Evolutionary conservation across 1,140 invertebrate species (phyloP).

Genomic region (Zaprionus ghesquierei): DNA sequence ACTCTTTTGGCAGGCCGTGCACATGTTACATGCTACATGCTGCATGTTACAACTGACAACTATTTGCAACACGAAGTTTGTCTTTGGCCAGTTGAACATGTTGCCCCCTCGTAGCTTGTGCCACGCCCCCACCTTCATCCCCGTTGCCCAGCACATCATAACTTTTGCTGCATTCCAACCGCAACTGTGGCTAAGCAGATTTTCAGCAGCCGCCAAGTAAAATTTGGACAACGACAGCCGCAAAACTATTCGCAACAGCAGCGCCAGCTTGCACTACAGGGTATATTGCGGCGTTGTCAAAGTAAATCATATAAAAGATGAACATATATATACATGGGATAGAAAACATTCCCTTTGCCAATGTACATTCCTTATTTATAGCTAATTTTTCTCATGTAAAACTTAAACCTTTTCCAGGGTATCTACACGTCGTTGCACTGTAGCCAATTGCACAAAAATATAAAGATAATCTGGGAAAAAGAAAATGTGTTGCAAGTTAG

Average conservation of each 20-base stretch:
- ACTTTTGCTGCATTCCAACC: constrained; percentile 12
- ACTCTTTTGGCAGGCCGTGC: background rate
- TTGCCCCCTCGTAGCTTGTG: background rate
- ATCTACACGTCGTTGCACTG: background rate
- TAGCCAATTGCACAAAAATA: too few species aligned
- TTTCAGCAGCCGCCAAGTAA: background rate
- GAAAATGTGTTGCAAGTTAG: background rate
- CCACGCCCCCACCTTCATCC: background rate
- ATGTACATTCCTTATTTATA: background rate
- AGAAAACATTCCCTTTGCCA: too few species aligned
- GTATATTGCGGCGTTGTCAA: background rate
- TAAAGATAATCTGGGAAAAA: background rate
- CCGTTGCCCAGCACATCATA: background rate
- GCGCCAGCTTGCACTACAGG: background rate
- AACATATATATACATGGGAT: background rate
- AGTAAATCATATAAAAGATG: background rate
- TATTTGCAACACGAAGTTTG: constrained; percentile 52
- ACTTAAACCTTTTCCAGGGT: background rate
- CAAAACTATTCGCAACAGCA: constrained; percentile 3
- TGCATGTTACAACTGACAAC: constrained; percentile 25
- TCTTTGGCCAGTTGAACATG: constrained; percentile 14
- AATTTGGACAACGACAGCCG: constrained; percentile 28
- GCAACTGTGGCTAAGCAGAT: background rate
- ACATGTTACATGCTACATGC: constrained; percentile 24
- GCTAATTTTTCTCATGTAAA: too few species aligned